Percentiles rank a stretch among this genome's conserved stretches.
Evolutionary conservation across 1,140 invertebrate species (phyloP).

Genomic region (Lanistes nyassanus): DNA sequence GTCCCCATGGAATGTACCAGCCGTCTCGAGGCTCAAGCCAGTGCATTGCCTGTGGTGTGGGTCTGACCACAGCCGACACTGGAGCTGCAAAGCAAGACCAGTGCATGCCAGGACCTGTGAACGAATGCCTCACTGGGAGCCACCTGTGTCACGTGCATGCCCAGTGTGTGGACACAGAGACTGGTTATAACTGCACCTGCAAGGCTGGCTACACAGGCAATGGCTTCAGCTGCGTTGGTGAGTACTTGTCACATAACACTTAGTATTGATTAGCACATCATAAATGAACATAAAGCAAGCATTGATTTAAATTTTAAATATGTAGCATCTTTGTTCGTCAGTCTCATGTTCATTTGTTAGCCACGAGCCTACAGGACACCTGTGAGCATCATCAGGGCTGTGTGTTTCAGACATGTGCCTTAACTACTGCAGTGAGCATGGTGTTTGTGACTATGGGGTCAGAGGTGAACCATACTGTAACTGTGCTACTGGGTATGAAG

Average conservation of each 20-base stretch:
- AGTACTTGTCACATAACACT: not conserved
- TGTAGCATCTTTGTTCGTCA: too few species aligned
- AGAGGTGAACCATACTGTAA: slow-evolving; percentile 10
- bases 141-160: slow-evolving; percentile 56
- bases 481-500: slow-evolving; percentile 19
- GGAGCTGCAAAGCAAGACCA: slow-evolving; percentile 8
- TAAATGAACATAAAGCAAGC: too few species aligned
- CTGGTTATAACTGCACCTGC: slow-evolving; percentile 56
- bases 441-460: slow-evolving; percentile 16
- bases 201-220: slow-evolving; percentile 52
- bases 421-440: slow-evolving; percentile 15
- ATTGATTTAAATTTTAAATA: too few species aligned
- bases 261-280: too few species aligned
- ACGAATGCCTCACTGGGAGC: slow-evolving; percentile 27
- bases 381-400: not conserved
- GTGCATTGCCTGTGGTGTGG: slow-evolving; percentile 32
- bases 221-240: slow-evolving; percentile 28
- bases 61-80: slow-evolving; percentile 22
- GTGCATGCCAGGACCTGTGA: slow-evolving; percentile 21
- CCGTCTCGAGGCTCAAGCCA: slow-evolving; percentile 7
- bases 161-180: slow-evolving; percentile 52
- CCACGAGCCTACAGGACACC: too few species aligned
- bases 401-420: slow-evolving; percentile 25
- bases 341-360: too few species aligned
- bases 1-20: slow-evolving; percentile 31